Percentiles rank a stretch among this genome's conserved stretches.
phyloP scores from a whole-genome alignment of 2,797 vertebrate genomes.

The Sylvia borin region DNA sequence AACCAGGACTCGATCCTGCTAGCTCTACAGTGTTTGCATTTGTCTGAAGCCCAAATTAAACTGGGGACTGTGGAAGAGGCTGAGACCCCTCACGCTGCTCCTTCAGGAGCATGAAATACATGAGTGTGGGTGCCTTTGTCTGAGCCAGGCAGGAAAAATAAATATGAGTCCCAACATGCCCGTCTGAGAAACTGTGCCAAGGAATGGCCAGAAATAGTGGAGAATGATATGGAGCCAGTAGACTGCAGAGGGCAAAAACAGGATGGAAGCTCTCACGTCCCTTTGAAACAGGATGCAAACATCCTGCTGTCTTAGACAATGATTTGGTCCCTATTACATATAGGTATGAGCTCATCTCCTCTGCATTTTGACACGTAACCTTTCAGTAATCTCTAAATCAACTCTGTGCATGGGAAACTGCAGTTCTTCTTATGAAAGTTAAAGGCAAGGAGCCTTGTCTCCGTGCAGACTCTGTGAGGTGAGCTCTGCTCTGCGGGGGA shows the following conservation, averaged over 20 bases:
- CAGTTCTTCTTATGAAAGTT: not conserved
- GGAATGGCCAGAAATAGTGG: not conserved
- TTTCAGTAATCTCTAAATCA: slow-evolving; percentile 29
- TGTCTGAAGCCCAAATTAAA: not conserved
- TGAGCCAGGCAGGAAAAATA: not conserved
- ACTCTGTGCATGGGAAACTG: not conserved
- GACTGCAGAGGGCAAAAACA: not conserved
- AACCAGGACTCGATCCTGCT: not conserved
- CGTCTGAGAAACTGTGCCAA: not conserved
- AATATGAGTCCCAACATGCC: not conserved
- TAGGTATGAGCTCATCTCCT: slow-evolving; percentile 23
- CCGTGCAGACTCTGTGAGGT: accelerated
- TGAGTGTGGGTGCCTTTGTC: not conserved
- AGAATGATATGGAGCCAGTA: not conserved
- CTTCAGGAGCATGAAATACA: not conserved
- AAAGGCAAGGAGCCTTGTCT: not conserved
- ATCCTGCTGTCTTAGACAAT: not conserved
- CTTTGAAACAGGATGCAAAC: not conserved
- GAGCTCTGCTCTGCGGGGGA: not conserved
- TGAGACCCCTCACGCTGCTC: not conserved
- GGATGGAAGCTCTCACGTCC: not conserved
- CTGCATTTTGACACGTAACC: not conserved
- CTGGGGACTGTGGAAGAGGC: not conserved
- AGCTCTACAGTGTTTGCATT: not conserved
- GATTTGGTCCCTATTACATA: slow-evolving; percentile 5